These are phyloP conservation scores for Leucophenga varia DNA, from an alignment of 1,140 invertebrate genomes.

Conservation along the genomic window DNA sequence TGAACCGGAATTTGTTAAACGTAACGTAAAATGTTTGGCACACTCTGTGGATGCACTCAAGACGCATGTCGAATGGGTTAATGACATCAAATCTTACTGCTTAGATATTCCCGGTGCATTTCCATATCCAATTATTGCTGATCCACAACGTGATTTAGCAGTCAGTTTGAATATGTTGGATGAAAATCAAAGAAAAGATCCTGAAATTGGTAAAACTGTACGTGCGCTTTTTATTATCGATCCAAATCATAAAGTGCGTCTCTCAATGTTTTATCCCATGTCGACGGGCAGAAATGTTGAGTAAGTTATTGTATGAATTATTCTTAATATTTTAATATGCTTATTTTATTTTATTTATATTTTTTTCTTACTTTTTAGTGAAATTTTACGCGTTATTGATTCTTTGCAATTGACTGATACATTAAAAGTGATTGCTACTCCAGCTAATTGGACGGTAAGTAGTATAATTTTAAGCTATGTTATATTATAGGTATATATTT, in stretches of 20 bases:
- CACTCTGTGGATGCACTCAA: conserved; percentile 81
- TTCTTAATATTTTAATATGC: no score
- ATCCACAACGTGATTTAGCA: conserved; percentile 75
- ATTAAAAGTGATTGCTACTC: conserved; percentile 75
- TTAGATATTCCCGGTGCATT: conserved; percentile 68
- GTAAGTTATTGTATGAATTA: no score
- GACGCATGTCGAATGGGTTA: conserved; percentile 78
- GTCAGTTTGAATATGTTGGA: conserved; percentile 85
- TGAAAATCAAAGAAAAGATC: conserved; percentile 71
- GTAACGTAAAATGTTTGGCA: conserved; percentile 83
- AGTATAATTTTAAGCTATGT: conserved; percentile 19
- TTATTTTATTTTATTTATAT: no score
- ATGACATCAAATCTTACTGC: conserved; percentile 78
- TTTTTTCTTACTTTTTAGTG: no score
- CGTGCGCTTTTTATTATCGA: conserved; percentile 86
- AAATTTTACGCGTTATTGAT: conserved; percentile 86
- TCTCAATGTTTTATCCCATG: conserved; percentile 87
- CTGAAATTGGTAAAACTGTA: conserved; percentile 75
- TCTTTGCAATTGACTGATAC: conserved; percentile 80
- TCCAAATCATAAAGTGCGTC: conserved; percentile 76
- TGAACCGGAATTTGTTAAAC: conserved; percentile 72
- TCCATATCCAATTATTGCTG: conserved; percentile 86
- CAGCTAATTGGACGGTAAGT: conserved; percentile 83
- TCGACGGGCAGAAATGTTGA: conserved; percentile 90
- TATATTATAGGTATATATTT: background rate